phyloP scores from a whole-genome alignment of 2,797 vertebrate genomes.

The Tragopan temminckii region DNA sequence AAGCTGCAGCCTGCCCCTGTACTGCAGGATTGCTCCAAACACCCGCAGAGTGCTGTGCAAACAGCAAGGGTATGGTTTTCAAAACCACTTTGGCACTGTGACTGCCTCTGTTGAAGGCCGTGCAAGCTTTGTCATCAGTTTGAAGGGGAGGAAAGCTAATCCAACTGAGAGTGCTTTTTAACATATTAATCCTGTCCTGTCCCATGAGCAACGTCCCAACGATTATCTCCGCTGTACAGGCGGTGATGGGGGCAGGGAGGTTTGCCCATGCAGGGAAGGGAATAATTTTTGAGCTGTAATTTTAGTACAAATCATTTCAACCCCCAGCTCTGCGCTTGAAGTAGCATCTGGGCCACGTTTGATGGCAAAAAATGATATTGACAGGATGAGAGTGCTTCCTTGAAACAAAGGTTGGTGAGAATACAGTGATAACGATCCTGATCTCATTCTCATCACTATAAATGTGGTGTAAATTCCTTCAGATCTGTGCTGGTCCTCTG shows the following conservation, averaged over 20 bases:
- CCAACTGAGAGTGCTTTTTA: not conserved
- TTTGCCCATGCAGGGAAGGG: not conserved
- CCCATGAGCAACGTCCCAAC: not conserved
- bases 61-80: not conserved
- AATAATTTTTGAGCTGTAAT: not conserved
- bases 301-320: not conserved
- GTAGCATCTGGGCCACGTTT: not conserved
- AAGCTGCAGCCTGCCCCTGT: not conserved
- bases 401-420: not conserved
- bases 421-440: too few relatives aligned
- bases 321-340: not conserved
- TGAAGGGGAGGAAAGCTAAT: not conserved
- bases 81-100: not conserved
- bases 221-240: not conserved
- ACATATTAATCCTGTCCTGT: not conserved
- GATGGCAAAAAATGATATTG: not conserved
- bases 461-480: too few relatives aligned
- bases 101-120: not conserved
- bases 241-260: not conserved
- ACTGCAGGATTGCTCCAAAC: fast-evolving
- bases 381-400: too few relatives aligned
- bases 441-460: not conserved
- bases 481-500: not conserved
- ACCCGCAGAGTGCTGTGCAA: fast-evolving
- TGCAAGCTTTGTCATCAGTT: not conserved